Base-by-base conservation (phyloP, 2,797 vertebrate genomes). In the Anas georgica region DNA sequence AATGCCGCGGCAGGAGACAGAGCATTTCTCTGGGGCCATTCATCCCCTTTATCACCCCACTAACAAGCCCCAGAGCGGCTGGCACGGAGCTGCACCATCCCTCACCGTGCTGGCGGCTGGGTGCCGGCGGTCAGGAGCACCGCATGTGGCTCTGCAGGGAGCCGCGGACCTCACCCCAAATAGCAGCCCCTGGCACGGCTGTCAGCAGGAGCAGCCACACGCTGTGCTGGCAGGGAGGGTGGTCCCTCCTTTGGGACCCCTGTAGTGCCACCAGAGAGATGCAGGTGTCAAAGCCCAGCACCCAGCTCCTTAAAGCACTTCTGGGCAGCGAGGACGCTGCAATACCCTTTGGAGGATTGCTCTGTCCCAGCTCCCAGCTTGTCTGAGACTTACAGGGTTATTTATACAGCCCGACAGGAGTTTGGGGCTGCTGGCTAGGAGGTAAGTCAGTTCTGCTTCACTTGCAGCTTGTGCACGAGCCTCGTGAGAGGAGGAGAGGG, bases 61-160 rank as follows among this genome's bases (percentile, higher is more conserved):
- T 96, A 94, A 96, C 92, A 93, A 97, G 96, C 93, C 94, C 93
- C 93, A 26, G 59, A 88, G 89, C 29, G 62, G 54, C 76, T 92
- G 67, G 73, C 86, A 31, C 6, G 60, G 86, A 91, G 86, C 72
- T 77, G 67, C 77, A n/a, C 3, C 77, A 93, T 96, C 86, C 70
- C 77, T 96, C 87, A 95, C 88, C 2, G 0, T 6, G 79, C 79
- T 75, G 76, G 59, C 9, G 48, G 20, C 85, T 79, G 94, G 90
- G 93, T 96, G 94, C 93, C 35, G 74, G 26, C 9, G 33, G 10
- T 46, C 70, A 66, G 83, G 74, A 45, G 8, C 13, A 0, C 64
- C 5, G 43, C 3, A 0, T 4, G 16, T 29, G 58, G 33, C 52
- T 80, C 39, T 4, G 76, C 0, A 0, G 68, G 41, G 64, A 76